These are phyloP conservation scores for Dione vanillae DNA, from an alignment of 2,888 invertebrate species.

Conservation along the genomic window DNA sequence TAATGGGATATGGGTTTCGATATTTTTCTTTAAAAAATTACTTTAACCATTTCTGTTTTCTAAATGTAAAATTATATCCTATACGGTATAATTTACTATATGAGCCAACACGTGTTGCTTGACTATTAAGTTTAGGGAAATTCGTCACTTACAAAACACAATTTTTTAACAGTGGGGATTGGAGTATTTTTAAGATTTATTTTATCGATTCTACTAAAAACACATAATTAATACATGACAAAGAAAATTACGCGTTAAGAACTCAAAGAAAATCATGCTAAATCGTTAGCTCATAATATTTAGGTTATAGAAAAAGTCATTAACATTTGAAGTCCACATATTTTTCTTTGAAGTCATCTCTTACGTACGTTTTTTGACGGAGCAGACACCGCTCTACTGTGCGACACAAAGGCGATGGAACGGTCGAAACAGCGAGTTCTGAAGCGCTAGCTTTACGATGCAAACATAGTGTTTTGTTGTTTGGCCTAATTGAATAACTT, in stretches of 20 bases:
- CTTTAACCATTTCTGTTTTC: too few species aligned
- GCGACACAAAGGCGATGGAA: conserved; percentile 45
- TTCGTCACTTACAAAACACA: too few species aligned
- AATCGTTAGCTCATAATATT: neutral
- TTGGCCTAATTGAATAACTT: conserved; percentile 34
- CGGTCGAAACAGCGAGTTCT: conserved; percentile 45
- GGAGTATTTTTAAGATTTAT: too few species aligned
- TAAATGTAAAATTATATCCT: too few species aligned
- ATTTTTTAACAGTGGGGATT: too few species aligned
- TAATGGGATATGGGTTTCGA: too few species aligned
- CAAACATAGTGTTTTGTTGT: conserved; percentile 43
- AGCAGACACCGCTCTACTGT: conserved; percentile 41
- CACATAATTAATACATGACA: too few species aligned
- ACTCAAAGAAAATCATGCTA: neutral
- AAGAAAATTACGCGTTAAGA: neutral
- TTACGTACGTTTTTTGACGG: conserved; percentile 29
- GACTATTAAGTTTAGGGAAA: too few species aligned
- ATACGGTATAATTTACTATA: too few species aligned
- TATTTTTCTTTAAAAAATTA: too few species aligned
- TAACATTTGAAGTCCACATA: conserved; percentile 8
- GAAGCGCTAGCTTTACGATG: conserved; percentile 53
- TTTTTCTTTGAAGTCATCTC: conserved; percentile 17
- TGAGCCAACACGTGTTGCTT: too few species aligned
- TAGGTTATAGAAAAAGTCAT: conserved; percentile 12
- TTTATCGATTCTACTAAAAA: too few species aligned